Conservation (phyloP, 2,113 vertebrate genomes). For the Neogale vison region DNA sequence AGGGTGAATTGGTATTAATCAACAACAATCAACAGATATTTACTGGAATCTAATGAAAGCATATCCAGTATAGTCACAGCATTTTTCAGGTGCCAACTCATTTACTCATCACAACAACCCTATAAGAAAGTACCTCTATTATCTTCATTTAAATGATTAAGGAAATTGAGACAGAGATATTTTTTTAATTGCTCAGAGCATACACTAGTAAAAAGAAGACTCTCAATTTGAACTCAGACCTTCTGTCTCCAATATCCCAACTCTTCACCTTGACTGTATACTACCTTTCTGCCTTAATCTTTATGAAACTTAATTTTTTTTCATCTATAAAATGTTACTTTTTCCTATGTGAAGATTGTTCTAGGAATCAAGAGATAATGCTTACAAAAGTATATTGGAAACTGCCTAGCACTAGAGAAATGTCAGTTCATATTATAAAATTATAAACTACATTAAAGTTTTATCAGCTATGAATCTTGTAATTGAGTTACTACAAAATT, state of each 20-base stretch:
- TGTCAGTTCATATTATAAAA: conserved; percentile 45
- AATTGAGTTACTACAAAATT: conserved; percentile 52
- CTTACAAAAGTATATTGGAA: conserved; percentile 28
- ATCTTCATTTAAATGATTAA: background rate
- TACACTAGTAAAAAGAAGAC: background rate
- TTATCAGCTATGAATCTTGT: conserved; percentile 33
- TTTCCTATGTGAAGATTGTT: background rate
- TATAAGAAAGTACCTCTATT: background rate
- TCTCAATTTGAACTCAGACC: background rate
- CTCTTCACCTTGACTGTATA: background rate
- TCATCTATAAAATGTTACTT: background rate
- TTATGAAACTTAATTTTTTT: background rate
- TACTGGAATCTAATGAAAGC: background rate
- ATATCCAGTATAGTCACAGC: background rate
- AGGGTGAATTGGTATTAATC: background rate
- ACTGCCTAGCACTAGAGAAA: conserved; percentile 15
- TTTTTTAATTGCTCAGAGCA: background rate
- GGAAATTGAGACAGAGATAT: background rate
- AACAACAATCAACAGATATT: background rate
- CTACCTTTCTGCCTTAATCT: background rate
- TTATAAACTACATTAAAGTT: conserved; percentile 9
- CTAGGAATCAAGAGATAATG: background rate
- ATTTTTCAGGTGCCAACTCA: background rate
- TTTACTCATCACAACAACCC: background rate
- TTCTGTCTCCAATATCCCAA: background rate